Evolutionary conservation across 53 echinoderm and acorn worm species (phyloP).

Genomic region (Holothuria scabra): DNA sequence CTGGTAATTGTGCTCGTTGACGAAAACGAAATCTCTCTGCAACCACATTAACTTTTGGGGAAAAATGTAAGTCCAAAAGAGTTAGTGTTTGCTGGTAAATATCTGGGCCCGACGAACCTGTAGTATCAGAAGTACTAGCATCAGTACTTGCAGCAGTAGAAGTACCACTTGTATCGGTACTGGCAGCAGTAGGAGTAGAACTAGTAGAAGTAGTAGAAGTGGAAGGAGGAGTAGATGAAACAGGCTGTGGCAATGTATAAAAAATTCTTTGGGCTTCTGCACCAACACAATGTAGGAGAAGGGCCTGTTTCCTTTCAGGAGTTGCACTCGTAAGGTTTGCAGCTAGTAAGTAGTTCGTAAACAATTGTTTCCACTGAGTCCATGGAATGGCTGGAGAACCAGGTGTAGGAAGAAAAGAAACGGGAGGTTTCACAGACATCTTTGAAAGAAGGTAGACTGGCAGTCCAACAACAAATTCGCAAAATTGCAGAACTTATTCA

Average conservation of each 20-base stretch:
- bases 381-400: background rate
- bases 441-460: too few relatives aligned
- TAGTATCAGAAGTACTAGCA: too few relatives aligned
- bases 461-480: too few relatives aligned
- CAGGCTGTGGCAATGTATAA: constrained; percentile 15
- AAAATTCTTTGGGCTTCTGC: constrained; percentile 16
- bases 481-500: background rate
- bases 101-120: background rate
- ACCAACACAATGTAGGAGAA: constrained; percentile 30
- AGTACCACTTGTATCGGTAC: too few relatives aligned
- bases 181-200: too few relatives aligned
- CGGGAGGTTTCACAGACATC: background rate
- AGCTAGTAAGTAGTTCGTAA: constrained; percentile 35
- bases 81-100: background rate
- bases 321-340: background rate
- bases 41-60: constrained; percentile 5
- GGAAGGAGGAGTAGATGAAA: background rate
- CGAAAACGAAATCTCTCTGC: constrained; percentile 13
- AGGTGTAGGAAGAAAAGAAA: background rate
- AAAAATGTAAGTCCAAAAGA: constrained; percentile 11
- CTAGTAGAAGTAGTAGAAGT: too few relatives aligned
- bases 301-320: constrained; percentile 23
- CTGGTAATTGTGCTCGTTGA: background rate
- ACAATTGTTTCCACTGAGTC: background rate
- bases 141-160: too few relatives aligned